Evolutionary conservation across 2,888 invertebrate genomes (phyloP), one percentile per base, ranked within the genome.

Genomic region (Acanthoscelides obtectus): DNA sequence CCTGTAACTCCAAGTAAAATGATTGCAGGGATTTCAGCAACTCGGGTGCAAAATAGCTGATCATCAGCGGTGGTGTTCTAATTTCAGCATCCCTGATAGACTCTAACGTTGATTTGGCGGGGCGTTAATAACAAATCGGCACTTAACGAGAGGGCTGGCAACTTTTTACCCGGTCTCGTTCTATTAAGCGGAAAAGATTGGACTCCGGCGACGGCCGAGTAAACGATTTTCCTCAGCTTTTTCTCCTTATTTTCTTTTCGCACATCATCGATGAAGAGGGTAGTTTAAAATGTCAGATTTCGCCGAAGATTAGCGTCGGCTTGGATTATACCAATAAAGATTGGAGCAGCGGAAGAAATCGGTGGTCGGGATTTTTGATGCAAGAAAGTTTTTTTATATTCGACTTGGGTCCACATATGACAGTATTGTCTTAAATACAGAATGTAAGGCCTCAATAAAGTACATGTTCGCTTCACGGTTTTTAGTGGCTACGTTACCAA

Each of bases 71-170:
- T n/a, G n/a, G n/a, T n/a, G n/a, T n/a, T n/a, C n/a, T n/a, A n/a
- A n/a, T n/a, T n/a, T n/a, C n/a, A n/a, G n/a, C n/a, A n/a, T n/a
- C n/a, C n/a, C n/a, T 45, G 17, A 45, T 17, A 12, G 74, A 76
- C 74, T 79, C 78, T 75, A 73, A 77, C 72, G 76, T 77, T 77
- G 74, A 77, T 77, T 73, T 70, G 70, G 74, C 75, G 76, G 72
- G 77, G 73, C 78, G 72, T 76, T 76, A 77, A 77, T 78, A 76
- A 77, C 75, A 76, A 74, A 74, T 75, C 70, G 74, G 70, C 69
- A 63, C 71, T 74, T 72, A 72, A 66, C 67, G 71, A 45, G 45
- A 70, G 70, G 71, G 75, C 71, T 72, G 67, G 27, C 72, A 75
- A 69, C 73, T 74, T 73, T 72, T 71, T 74, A 64, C 69, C 68